Conservation (phyloP, 2,113 vertebrate species). For the Nycticorax nycticorax region DNA sequence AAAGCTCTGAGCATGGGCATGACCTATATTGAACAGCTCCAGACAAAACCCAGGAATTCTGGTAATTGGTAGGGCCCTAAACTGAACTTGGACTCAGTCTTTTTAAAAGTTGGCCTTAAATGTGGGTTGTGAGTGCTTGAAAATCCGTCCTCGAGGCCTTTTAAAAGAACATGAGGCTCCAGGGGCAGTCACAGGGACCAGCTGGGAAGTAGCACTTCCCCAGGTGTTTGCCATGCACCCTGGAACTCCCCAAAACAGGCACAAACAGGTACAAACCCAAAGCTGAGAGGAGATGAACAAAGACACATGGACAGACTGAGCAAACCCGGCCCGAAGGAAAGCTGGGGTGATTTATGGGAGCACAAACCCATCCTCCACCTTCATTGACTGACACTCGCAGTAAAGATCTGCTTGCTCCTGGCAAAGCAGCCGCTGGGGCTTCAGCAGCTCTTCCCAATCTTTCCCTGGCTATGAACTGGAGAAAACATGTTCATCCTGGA, state of each 20-base stretch:
- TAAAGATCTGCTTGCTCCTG: neutral
- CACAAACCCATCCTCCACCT: neutral
- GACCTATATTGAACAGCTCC: neutral
- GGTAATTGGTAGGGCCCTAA: neutral
- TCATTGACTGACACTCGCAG: neutral
- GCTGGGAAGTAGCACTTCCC: neutral
- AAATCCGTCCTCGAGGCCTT: neutral
- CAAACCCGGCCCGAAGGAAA: neutral
- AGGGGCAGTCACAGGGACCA: neutral
- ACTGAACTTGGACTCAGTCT: neutral
- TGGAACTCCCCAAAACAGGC: neutral
- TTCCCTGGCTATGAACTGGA: neutral
- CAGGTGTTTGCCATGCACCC: neutral
- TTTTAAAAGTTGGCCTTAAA: neutral
- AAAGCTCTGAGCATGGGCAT: neutral
- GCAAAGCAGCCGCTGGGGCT: neutral
- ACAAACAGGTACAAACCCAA: neutral
- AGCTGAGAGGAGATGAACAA: neutral
- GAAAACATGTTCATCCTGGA: neutral
- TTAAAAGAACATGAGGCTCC: neutral
- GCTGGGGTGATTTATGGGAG: neutral
- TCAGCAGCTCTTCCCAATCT: neutral
- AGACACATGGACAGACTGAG: neutral
- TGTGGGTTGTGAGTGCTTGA: neutral
- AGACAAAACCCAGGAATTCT: fast-evolving